Evolutionary conservation across 2,888 invertebrate genomes (phyloP), one percentile per base, ranked within the genome.

Genomic region (Amphipyra berbera): DNA sequence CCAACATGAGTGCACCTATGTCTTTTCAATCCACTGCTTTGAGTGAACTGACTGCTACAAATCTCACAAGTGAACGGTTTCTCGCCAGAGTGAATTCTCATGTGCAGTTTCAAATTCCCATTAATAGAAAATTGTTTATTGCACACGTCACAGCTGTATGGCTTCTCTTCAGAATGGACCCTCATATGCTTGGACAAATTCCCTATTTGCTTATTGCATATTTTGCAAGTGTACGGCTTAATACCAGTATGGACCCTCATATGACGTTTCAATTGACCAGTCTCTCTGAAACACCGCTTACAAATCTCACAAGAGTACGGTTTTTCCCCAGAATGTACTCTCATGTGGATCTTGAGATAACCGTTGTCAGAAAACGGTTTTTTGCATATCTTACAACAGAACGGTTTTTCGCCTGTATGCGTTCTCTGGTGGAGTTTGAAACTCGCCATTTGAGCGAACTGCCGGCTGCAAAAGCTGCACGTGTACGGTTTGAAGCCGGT

Each of bases 301-400:
- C 94, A 94, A 0, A 93, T 55, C 0, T 93, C 90, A 55, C 94
- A 94, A 0, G 61, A 66, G 37, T 86, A 94, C 0, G 94, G 94
- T 12, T 91, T 92, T 15, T 92, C 93, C 0, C 92, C 92, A 0
- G 91, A 92, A 61, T 94, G 94, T 0, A 93, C 87, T 0, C 94
- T 70, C 92, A 93, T 91, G 61, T 94, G 94, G 0, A 93, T 93
- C 65, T 92, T 94, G 12, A 94, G 78, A 54, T 94, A 93, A 0
- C 93, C 93, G n/a, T 92, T 94, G 46, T 94, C 93, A 0, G 94
- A 90, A 44, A 94, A 94, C 0, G 90, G 86, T 70, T 94, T 94
- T 8, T 92, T 90, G 40, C 94, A 94, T 0, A 94, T 82, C 64
- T 88, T 87, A 50, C 94, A 94, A 0, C 86, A 73, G 49, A 73